phyloP scores from a whole-genome alignment of 2,797 vertebrate genomes.

The Mus caroli region DNA sequence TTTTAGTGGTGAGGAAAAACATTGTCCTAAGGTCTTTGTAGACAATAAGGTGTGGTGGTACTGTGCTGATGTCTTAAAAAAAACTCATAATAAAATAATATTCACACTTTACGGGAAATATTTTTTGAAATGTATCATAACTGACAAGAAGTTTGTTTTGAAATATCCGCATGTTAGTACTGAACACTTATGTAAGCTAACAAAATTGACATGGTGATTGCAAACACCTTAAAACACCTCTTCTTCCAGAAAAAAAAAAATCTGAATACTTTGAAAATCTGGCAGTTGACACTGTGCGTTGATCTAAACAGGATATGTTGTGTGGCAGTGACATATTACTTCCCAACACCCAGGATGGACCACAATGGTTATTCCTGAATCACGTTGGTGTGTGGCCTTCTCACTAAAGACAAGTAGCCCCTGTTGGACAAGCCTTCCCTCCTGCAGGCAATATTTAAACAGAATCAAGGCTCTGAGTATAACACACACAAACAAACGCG shows the following conservation, averaged over 20 bases:
- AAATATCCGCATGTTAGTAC: not conserved
- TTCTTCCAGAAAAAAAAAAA: constrained; percentile 43
- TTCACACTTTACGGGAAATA: not conserved
- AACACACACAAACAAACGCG: too few species aligned
- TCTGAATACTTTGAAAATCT: constrained; percentile 1
- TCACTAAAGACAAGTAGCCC: not conserved
- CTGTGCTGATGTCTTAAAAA: not conserved
- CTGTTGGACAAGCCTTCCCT: not conserved
- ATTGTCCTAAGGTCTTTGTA: not conserved
- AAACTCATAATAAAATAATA: constrained; percentile 10
- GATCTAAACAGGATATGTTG: not conserved
- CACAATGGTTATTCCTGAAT: not conserved
- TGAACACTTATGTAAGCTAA: constrained; percentile 22
- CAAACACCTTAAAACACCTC: constrained; percentile 22
- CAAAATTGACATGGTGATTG: constrained; percentile 17
- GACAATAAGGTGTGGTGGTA: not conserved
- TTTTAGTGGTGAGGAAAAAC: not conserved
- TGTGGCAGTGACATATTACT: not conserved
- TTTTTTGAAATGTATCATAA: constrained; percentile 27
- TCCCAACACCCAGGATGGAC: not conserved
- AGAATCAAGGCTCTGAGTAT: too few species aligned
- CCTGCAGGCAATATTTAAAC: not conserved
- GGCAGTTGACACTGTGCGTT: not conserved
- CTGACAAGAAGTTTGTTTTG: constrained; percentile 41
- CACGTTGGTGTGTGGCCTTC: not conserved